phyloP scores from a whole-genome alignment of 1,140 invertebrate genomes.

The Lordiphosa collinella region DNA sequence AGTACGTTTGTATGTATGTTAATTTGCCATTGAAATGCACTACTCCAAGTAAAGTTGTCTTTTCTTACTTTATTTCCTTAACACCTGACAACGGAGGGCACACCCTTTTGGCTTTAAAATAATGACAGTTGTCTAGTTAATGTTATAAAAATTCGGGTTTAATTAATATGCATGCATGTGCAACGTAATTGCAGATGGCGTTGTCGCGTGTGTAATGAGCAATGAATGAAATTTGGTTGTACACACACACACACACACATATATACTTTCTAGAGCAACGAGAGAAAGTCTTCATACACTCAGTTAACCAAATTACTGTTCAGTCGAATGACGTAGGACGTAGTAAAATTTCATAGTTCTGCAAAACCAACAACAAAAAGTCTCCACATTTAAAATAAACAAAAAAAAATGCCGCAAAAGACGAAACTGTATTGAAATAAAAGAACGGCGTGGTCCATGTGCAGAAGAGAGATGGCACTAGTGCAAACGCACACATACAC shows the following conservation, averaged over 20 bases:
- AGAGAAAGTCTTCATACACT: constrained; percentile 45
- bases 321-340: too few relatives aligned
- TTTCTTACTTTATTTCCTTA: too few relatives aligned
- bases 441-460: too few relatives aligned
- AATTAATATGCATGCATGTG: constrained; percentile 6
- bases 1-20: background rate
- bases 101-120: too few relatives aligned
- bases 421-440: constrained; percentile 18
- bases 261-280: constrained; percentile 24
- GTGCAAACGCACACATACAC: too few relatives aligned
- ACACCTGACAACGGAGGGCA: too few relatives aligned
- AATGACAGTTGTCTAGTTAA: too few relatives aligned
- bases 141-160: background rate
- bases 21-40: too few relatives aligned
- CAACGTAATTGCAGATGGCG: constrained; percentile 38
- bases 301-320: background rate
- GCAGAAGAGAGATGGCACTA: too few relatives aligned
- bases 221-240: constrained; percentile 61
- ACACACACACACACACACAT: constrained; percentile 16
- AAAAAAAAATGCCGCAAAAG: background rate
- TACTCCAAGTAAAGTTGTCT: too few relatives aligned
- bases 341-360: too few relatives aligned
- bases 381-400: background rate
- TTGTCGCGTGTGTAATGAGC: constrained; percentile 34
- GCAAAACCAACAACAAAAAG: too few relatives aligned